Percentiles rank a stretch among this genome's conserved stretches.
phyloP scores from a whole-genome alignment of 2,888 invertebrate genomes.

The Drosophila phalerata region DNA sequence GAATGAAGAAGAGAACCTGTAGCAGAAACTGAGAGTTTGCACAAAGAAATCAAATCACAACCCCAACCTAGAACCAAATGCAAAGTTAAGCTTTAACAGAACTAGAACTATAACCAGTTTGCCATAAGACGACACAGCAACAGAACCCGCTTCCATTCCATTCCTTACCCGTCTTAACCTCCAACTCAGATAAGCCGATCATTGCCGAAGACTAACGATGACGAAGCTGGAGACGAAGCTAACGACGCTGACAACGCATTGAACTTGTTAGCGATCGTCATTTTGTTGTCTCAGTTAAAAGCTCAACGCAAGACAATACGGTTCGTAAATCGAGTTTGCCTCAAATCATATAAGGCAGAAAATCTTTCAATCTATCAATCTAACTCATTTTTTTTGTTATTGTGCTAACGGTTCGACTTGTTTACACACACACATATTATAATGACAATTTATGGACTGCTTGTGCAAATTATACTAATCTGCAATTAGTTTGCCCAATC shows the following conservation, averaged over 20 bases:
- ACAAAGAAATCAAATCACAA: constrained; percentile 4
- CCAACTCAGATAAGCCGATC: constrained; percentile 11
- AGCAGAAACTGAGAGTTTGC: constrained; percentile 13
- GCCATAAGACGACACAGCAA: constrained; percentile 25
- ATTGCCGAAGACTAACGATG: constrained; percentile 10
- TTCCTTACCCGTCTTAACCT: background rate
- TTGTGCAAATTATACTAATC: constrained; percentile 84
- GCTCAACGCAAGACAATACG: constrained; percentile 60
- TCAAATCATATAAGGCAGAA: background rate
- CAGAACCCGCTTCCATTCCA: background rate
- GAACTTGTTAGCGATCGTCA: constrained; percentile 60
- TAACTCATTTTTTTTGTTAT: constrained; percentile 7
- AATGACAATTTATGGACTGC: constrained; percentile 84
- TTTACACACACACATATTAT: constrained; percentile 31
- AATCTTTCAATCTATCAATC: background rate
- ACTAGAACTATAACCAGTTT: constrained; percentile 53
- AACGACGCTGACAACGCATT: constrained; percentile 51
- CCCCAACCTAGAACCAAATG: constrained; percentile 22
- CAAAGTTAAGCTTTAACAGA: constrained; percentile 15
- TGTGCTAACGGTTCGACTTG: constrained; percentile 18
- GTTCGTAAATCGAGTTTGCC: constrained; percentile 40
- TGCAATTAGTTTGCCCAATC: constrained; percentile 62
- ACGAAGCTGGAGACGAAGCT: constrained; percentile 1
- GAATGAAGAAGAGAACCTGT: constrained; percentile 8
- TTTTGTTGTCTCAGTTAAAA: constrained; percentile 64